Percentiles rank a stretch among this genome's conserved stretches.
phyloP scores from a whole-genome alignment of 2,797 vertebrate genomes.

The Podarcis lilfordi region DNA sequence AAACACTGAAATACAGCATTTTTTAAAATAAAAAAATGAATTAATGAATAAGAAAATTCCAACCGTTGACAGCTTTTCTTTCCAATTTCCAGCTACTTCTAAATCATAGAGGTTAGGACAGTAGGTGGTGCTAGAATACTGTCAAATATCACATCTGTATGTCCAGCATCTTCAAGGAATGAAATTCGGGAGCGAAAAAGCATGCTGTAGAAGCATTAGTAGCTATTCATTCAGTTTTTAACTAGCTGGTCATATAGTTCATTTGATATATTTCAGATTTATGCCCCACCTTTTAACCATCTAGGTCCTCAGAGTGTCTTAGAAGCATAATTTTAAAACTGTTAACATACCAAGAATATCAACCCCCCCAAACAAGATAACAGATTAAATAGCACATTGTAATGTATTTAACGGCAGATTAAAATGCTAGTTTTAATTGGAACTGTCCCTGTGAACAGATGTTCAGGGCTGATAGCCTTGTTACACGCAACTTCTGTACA shows the following conservation, averaged over 20 bases:
- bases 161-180: fast-evolving
- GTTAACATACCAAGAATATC: not conserved
- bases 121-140: constrained; percentile 75
- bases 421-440: constrained; percentile 23
- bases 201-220: not conserved
- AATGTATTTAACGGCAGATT: constrained; percentile 16
- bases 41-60: not conserved
- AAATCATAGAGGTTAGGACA: constrained; percentile 8
- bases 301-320: not conserved
- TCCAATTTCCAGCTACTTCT: not conserved
- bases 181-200: not conserved
- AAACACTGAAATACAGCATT: not conserved
- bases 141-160: constrained; percentile 8
- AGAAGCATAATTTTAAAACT: not conserved
- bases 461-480: not conserved
- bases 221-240: not conserved
- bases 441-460: constrained; percentile 5
- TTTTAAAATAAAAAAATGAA: not conserved
- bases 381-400: not conserved
- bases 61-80: not conserved
- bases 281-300: not conserved
- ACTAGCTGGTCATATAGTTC: not conserved
- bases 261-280: not conserved
- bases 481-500: not conserved
- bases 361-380: not conserved